phyloP scores from a whole-genome alignment of 2,113 vertebrate genomes.

The Psephotus haematonotus region DNA sequence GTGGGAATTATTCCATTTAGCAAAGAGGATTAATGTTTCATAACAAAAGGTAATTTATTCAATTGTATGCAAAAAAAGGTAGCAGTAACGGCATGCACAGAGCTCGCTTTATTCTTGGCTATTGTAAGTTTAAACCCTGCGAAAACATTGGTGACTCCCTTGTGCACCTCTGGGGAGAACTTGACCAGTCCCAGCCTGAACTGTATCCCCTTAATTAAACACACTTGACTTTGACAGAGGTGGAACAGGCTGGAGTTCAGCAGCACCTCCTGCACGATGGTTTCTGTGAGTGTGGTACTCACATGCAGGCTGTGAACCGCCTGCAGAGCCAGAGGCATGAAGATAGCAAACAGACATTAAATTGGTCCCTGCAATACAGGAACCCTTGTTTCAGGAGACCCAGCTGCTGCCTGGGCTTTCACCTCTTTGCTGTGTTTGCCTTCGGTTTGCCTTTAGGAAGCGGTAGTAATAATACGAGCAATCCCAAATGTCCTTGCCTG shows the following conservation, averaged over 20 bases:
- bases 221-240: slow-evolving; percentile 63
- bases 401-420: not conserved
- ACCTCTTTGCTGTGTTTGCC: not conserved
- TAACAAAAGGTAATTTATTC: slow-evolving; percentile 81
- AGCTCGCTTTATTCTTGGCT: slow-evolving; percentile 58
- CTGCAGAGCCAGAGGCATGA: not conserved
- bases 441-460: not conserved
- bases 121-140: slow-evolving; percentile 69
- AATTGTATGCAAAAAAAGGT: slow-evolving; percentile 75
- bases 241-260: not conserved
- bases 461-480: not conserved
- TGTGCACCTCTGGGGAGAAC: slow-evolving; percentile 61
- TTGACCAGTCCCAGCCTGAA: slow-evolving; percentile 68
- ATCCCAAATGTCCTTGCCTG: not conserved
- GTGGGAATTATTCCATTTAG: slow-evolving; percentile 73
- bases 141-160: slow-evolving; percentile 54
- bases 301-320: not conserved
- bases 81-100: not conserved
- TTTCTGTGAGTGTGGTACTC: not conserved
- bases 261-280: not conserved
- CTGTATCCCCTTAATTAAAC: slow-evolving; percentile 66
- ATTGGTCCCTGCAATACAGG: not conserved
- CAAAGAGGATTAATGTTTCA: slow-evolving; percentile 79
- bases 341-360: accelerated
- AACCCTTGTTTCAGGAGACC: not conserved